phyloP scores from a whole-genome alignment of 2,888 invertebrate genomes.

The Epirrhoe alternata region DNA sequence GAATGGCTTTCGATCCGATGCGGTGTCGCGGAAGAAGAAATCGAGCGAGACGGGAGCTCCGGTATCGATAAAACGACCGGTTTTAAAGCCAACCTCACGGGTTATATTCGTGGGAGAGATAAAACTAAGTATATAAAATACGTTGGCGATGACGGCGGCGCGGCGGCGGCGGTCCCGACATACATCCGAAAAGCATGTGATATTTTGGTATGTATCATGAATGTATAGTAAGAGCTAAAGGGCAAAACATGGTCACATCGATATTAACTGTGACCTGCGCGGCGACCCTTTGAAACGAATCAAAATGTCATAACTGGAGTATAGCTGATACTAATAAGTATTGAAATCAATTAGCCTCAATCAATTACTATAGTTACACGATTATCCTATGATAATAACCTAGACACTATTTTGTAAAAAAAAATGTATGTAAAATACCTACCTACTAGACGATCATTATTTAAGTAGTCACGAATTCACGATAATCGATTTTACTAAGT shows the following conservation, averaged over 20 bases:
- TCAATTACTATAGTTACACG: not conserved
- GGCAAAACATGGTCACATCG: constrained; percentile 58
- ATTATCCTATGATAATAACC: too few relatives aligned
- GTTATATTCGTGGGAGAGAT: constrained; percentile 64
- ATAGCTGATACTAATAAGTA: constrained; percentile 40
- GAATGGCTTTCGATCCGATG: constrained; percentile 56
- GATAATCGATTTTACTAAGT: constrained; percentile 8
- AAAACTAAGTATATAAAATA: constrained; percentile 53
- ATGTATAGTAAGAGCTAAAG: constrained; percentile 55
- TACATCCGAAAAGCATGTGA: constrained; percentile 54
- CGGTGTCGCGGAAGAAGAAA: constrained; percentile 69
- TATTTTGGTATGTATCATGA: constrained; percentile 43
- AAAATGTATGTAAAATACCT: constrained; percentile 17
- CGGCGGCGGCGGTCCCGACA: constrained; percentile 33
- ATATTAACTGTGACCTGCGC: constrained; percentile 56
- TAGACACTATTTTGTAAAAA: too few relatives aligned
- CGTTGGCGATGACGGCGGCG: constrained; percentile 13
- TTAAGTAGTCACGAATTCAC: too few relatives aligned
- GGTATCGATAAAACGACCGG: constrained; percentile 64
- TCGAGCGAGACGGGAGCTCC: constrained; percentile 64
- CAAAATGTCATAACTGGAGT: constrained; percentile 29
- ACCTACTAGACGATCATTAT: constrained; percentile 34
- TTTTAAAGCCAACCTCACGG: constrained; percentile 54
- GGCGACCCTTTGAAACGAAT: constrained; percentile 53
- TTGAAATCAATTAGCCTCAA: not conserved